phyloP scores from a whole-genome alignment of 2,888 invertebrate species.

The Dascillus cervinus region DNA sequence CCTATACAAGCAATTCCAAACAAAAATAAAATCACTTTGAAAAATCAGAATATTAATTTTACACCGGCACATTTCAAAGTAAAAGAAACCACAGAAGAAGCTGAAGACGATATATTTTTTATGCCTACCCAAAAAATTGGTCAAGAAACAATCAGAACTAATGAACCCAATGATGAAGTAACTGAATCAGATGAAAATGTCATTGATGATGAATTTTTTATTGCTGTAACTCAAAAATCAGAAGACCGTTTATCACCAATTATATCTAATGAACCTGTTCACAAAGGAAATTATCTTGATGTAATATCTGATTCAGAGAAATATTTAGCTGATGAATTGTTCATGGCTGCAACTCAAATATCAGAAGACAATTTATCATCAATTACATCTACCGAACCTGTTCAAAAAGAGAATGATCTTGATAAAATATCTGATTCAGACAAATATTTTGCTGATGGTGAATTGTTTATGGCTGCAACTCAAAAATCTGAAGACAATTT shows the following conservation, averaged over 20 bases:
- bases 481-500: too few relatives aligned
- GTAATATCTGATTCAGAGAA: neutral
- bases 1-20: too few relatives aligned
- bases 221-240: slow-evolving; percentile 7
- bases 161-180: neutral
- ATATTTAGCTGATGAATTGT: neutral
- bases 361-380: too few relatives aligned
- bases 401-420: neutral
- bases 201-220: neutral
- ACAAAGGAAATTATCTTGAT: neutral
- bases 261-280: too few relatives aligned
- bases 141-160: neutral
- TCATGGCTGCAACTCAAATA: slow-evolving; percentile 4
- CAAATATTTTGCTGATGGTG: neutral
- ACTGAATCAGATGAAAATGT: neutral
- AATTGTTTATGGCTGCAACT: neutral
- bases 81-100: neutral
- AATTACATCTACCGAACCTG: too few relatives aligned
- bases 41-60: too few relatives aligned
- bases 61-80: too few relatives aligned
- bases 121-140: neutral
- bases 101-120: slow-evolving; percentile 1
- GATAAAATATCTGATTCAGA: neutral
- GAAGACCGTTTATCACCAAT: too few relatives aligned
- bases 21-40: too few relatives aligned